Evolutionary conservation across 2,888 invertebrate species (phyloP), one percentile per base, ranked within the genome.

Genomic region (Xestoiulus laeticollis): DNA sequence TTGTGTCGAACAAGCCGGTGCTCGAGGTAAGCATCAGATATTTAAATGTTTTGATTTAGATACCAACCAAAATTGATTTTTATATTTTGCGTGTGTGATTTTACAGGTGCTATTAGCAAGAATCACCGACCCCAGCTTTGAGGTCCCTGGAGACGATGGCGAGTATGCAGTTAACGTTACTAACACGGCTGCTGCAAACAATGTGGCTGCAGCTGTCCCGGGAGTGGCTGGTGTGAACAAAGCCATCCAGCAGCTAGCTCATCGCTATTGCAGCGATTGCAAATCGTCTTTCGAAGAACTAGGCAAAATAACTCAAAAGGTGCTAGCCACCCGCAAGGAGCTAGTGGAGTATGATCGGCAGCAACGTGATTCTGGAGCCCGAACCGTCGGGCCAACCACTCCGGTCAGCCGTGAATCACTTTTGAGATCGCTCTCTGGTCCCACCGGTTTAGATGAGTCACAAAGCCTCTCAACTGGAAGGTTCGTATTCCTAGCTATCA

Each of bases 211-310:
- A 43, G 90, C 91, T 2, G 38, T 14, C n/a, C 8, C 38, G 14
- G 83, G 83, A 5, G 90, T 90, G 22, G 91, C 91, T n/a, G 91
- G 90, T 84, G 97, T 98, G 83, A 98, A 98, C 92, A 95, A 96
- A 91, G 96, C 97, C 87, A 98, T 99, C 90, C 98, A 99, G 91
- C 94, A 97, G 90, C 93, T 99, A 78, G 98, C 98, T 1, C 97
- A 98, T 92, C 96, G 97, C 91, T 99, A 99, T 92, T 98, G 98
- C 92, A 96, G 95, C 85, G 99, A 99, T 91, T 98, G 98, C 91
- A 97, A 97, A 92, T 95, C 96, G 6, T 96, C 97, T 10, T 99
- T 98, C 92, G 99, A 99, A 91, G 99, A 99, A 91, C 94, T 99
- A 1, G 98, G 94, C 90, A 93, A 94, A 90, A 93, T 94, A 82